Evolutionary conservation across 1,140 invertebrate genomes (phyloP), one percentile per base, ranked within the genome.

Genomic region (Drosophila parabipectinata): DNA sequence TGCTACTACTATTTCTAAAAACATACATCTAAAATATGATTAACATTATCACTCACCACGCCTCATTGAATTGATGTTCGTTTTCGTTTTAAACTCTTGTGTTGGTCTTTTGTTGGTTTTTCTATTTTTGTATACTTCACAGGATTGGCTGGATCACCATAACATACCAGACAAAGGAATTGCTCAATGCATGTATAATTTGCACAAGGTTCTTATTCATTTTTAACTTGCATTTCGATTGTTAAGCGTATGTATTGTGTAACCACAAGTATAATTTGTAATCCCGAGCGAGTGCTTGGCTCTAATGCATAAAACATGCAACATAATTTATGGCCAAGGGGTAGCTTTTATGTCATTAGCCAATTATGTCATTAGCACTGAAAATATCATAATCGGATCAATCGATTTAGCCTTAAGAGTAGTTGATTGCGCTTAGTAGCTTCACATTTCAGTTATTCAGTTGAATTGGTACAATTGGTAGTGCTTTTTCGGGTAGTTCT

Each of bases 101-200:
- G 34, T 76, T 59, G 28, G 14, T 61, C 77, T 76, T 85, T 6
- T 34, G 41, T 85, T 85, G 67, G 26, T 54, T 58, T 64, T 77
- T 59, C 59, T 82, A 47, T 82, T 73, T 63, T 75, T 67, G 63
- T 67, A 52, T 85, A 84, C 78, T 91, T 72, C 77, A 72, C 91
- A 92, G 91, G 91, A 92, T 91, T 92, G 91, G 91, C 90, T 92
- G 80, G 91, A 91, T 92, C 83, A 90, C 61, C 84, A 92, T 90
- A 91, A 90, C 30, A 91, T 92, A 87, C 91, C 91, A 72, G 91
- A 90, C 77, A 82, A 74, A 76, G 87, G 91, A 85, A 80, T 92
- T 79, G 82, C 88, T 79, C 90, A 91, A 89, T 92, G 91, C 91
- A 92, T 92, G 91, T 91, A 91, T 91, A 91, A 91, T 91, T 89